Evolutionary conservation across 2,113 vertebrate genomes (phyloP).

Genomic region (Dunckerocampus dactyliophorus): DNA sequence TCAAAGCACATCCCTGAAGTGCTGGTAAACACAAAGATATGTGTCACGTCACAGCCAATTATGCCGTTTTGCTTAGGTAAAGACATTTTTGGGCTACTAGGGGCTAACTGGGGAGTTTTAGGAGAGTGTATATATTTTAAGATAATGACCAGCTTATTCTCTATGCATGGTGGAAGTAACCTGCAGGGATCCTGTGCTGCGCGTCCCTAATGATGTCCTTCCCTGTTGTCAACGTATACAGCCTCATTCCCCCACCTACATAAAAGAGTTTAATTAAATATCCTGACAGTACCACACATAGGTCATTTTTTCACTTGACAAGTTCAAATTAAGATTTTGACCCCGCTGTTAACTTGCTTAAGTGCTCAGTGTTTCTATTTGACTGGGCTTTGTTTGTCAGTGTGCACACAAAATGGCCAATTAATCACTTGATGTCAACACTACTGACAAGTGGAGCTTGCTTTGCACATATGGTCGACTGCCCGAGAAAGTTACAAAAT

Average conservation of each 20-base stretch:
- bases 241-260: not conserved
- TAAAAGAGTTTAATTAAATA: not conserved
- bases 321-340: not conserved
- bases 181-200: not conserved
- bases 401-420: slow-evolving; percentile 3
- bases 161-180: not conserved
- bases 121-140: slow-evolving; percentile 11
- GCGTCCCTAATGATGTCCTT: not conserved
- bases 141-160: slow-evolving; percentile 4
- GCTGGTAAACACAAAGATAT: not conserved
- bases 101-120: not conserved
- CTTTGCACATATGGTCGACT: not conserved
- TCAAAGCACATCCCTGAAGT: not conserved
- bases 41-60: not conserved
- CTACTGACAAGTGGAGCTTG: slow-evolving; percentile 2
- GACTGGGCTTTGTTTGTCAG: not conserved
- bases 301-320: too few relatives aligned
- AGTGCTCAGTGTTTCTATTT: slow-evolving; percentile 3
- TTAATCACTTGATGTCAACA: slow-evolving; percentile 17
- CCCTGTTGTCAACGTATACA: not conserved
- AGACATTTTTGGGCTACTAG: not conserved
- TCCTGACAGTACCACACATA: not conserved
- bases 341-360: slow-evolving; percentile 11
- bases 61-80: not conserved
- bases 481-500: too few relatives aligned